A percentile compares a stretch with the other conserved stretches of the same genome.
These are phyloP conservation scores for Passer domesticus DNA, from an alignment of 2,113 vertebrate genomes.

Conservation along the genomic window DNA sequence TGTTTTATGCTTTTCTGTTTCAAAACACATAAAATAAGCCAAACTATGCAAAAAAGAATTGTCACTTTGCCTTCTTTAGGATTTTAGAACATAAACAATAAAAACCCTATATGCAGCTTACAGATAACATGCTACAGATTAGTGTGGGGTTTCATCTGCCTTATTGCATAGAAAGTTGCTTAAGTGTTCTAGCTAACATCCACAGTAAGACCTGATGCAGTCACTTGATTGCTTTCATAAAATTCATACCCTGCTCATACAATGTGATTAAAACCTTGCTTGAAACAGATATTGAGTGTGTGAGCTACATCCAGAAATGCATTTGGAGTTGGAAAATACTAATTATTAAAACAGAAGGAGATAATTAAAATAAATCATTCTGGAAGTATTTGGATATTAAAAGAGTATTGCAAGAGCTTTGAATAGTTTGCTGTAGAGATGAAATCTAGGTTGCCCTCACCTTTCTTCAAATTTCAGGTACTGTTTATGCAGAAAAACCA, in stretches of 20 bases:
- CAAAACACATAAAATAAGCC: background rate
- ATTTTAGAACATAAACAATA: background rate
- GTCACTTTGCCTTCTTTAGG: background rate
- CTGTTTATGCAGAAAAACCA: background rate
- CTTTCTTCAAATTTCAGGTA: background rate
- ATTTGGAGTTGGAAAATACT: background rate
- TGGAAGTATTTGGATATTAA: background rate
- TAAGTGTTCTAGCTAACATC: background rate
- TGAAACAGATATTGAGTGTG: background rate
- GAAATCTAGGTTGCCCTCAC: background rate
- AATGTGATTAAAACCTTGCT: background rate
- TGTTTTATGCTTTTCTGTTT: background rate
- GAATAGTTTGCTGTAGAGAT: background rate
- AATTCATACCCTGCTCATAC: background rate
- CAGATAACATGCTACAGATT: background rate
- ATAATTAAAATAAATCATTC: background rate
- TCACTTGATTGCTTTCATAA: background rate
- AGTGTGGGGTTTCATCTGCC: background rate
- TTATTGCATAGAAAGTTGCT: background rate
- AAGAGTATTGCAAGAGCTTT: background rate
- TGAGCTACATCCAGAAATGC: background rate
- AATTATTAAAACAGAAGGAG: background rate
- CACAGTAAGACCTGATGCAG: background rate
- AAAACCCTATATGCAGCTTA: background rate
- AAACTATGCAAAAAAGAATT: background rate